Conservation (phyloP, 2,113 vertebrate genomes). For the Phoenicopterus ruber region DNA sequence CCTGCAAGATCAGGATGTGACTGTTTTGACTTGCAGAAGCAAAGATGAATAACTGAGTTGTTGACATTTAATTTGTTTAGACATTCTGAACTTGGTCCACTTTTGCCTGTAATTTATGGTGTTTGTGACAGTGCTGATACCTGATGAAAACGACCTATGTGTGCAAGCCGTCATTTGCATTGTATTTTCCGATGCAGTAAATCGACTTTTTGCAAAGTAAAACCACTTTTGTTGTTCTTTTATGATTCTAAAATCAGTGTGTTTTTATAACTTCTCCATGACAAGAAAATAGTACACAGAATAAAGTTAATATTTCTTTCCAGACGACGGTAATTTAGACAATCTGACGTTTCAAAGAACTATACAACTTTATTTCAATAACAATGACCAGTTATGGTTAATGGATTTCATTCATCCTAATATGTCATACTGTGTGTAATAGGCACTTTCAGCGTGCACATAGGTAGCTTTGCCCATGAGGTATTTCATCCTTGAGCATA, state of each 20-base stretch:
- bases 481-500: not conserved
- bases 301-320: not conserved
- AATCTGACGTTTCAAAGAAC: not conserved
- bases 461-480: not conserved
- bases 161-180: not conserved
- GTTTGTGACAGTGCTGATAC: not conserved
- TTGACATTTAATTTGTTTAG: constrained; percentile 8
- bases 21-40: constrained; percentile 52
- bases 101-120: not conserved
- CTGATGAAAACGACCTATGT: not conserved
- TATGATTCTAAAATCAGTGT: not conserved
- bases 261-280: not conserved
- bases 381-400: not conserved
- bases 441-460: not conserved
- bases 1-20: constrained; percentile 25
- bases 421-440: not conserved
- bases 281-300: not conserved
- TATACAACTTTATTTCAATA: not conserved
- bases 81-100: not conserved
- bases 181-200: not conserved
- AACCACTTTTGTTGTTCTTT: not conserved
- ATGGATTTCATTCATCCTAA: not conserved
- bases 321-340: not conserved
- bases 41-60: constrained; percentile 12
- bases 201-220: not conserved